Conservation (phyloP, 2,797 vertebrate genomes). For the Pelobates cultripes region DNA sequence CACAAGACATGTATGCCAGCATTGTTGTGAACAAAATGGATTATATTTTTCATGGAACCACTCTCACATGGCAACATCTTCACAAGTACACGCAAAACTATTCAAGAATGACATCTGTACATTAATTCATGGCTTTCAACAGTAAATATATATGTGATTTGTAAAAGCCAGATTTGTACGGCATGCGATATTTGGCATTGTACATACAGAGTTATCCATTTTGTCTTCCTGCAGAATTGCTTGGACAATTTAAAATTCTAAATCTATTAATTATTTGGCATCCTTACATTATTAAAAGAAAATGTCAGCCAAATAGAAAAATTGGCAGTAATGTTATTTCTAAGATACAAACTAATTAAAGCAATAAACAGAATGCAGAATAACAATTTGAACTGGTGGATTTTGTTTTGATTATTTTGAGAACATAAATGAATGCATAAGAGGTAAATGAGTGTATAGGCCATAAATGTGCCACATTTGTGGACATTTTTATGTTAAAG, state of each 20-base stretch:
- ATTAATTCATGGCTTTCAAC: neutral
- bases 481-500: neutral
- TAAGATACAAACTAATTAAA: conserved; percentile 48
- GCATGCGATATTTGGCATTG: conserved; percentile 25
- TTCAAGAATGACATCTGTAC: neutral
- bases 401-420: neutral
- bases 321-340: conserved; percentile 25
- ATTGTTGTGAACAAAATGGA: too few relatives aligned
- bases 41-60: too few relatives aligned
- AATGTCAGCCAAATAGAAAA: conserved; percentile 54
- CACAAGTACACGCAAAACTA: neutral
- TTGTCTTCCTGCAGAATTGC: conserved; percentile 43
- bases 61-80: too few relatives aligned
- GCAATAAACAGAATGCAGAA: conserved; percentile 32
- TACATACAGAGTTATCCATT: conserved; percentile 31
- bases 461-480: neutral
- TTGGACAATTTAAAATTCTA: conserved; percentile 42
- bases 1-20: too few relatives aligned
- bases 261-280: conserved; percentile 52
- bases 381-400: conserved; percentile 26
- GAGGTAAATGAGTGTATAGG: too few relatives aligned
- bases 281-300: conserved; percentile 36
- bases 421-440: neutral
- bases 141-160: neutral
- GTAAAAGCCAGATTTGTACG: conserved; percentile 8